Percentiles rank a stretch among this genome's conserved stretches.
Evolutionary conservation across 2,888 invertebrate species (phyloP).

Genomic region (Chymomyza fuscimana): DNA sequence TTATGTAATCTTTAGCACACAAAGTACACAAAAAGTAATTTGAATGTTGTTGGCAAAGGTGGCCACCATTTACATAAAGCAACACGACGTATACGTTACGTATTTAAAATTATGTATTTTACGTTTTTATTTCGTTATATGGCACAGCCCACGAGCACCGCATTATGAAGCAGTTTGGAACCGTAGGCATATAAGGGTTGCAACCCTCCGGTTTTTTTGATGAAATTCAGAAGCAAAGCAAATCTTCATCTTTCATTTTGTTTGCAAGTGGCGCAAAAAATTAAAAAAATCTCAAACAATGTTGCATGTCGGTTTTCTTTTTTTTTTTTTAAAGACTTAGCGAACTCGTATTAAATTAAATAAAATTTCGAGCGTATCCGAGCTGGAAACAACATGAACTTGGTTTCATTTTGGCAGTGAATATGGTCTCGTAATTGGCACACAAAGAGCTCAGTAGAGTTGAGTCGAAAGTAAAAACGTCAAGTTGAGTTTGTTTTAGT

Average conservation of each 20-base stretch:
- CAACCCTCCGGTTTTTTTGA: neutral
- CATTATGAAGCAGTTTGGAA: neutral
- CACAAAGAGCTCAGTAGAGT: conserved; percentile 29
- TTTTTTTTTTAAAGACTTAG: neutral
- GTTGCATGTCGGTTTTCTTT: neutral
- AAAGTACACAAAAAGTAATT: conserved; percentile 3
- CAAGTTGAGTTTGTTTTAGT: conserved; percentile 27
- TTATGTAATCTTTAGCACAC: conserved; percentile 2
- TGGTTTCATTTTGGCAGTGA: conserved; percentile 1
- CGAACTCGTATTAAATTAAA: neutral
- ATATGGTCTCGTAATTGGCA: conserved; percentile 44
- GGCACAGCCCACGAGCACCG: neutral
- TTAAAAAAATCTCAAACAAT: neutral
- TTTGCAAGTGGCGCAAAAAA: neutral
- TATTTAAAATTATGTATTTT: conserved; percentile 33
- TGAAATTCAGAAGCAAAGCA: neutral
- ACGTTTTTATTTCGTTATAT: conserved; percentile 48
- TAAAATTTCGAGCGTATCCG: neutral
- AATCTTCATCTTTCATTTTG: neutral
- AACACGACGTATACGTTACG: conserved; percentile 43
- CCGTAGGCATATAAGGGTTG: neutral
- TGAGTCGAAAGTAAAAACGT: conserved; percentile 26
- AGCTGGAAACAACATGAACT: neutral
- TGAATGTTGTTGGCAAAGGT: conserved; percentile 22
- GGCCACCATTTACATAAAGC: conserved; percentile 9